A percentile compares a stretch with the other conserved stretches of the same genome.
phyloP scores from a whole-genome alignment of 2,888 invertebrate genomes.

The Aplocera efformata region DNA sequence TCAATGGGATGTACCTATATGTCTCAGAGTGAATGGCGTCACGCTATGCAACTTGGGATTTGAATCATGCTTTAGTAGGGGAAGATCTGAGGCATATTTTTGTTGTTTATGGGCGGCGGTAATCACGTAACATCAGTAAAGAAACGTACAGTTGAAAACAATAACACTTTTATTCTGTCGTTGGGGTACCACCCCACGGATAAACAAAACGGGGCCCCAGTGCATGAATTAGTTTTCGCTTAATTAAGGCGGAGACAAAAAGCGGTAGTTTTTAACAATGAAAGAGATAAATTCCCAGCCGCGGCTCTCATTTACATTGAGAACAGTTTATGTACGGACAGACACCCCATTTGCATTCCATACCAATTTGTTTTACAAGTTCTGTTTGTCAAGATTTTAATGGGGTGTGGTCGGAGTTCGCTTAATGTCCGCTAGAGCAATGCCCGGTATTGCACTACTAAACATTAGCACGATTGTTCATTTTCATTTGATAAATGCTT shows the following conservation, averaged over 20 bases:
- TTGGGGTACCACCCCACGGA: conserved; percentile 8
- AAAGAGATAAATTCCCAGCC: conserved; percentile 50
- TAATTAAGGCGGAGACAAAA: conserved; percentile 30
- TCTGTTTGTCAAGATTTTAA: conserved; percentile 35
- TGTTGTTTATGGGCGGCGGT: too few species aligned
- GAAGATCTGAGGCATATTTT: too few species aligned
- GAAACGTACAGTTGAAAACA: background rate
- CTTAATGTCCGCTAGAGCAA: background rate
- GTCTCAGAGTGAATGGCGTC: too few species aligned
- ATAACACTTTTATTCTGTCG: conserved; percentile 3
- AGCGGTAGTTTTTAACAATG: conserved; percentile 33
- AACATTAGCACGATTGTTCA: background rate
- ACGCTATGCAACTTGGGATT: too few species aligned
- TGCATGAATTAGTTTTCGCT: conserved; percentile 28
- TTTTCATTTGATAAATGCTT: too few species aligned
- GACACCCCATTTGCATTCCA: conserved; percentile 65
- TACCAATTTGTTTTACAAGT: conserved; percentile 70
- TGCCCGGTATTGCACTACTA: background rate
- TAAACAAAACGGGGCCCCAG: conserved; percentile 25
- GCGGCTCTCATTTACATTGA: conserved; percentile 62
- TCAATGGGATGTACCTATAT: too few species aligned
- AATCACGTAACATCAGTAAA: too few species aligned
- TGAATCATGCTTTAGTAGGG: too few species aligned
- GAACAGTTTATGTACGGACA: conserved; percentile 57
- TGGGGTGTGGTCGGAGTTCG: background rate